These are phyloP conservation scores for Thalassoma bifasciatum DNA, from an alignment of 2,113 vertebrate species.

Conservation along the genomic window DNA sequence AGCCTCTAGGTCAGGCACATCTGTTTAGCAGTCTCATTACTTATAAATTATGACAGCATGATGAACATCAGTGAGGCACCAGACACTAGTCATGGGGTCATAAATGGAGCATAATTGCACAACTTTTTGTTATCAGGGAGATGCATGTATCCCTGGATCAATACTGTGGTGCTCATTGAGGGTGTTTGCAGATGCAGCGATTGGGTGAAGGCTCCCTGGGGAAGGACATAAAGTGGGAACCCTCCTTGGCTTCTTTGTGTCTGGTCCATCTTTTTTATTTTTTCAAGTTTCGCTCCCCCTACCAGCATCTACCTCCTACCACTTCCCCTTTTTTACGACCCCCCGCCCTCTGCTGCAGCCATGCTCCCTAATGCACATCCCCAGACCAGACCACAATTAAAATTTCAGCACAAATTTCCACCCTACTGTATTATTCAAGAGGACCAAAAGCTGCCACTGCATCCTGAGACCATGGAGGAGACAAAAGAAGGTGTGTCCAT, in stretches of 20 bases:
- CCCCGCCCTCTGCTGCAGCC: conserved; percentile 36
- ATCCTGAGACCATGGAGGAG: conserved; percentile 48
- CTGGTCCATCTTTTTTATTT: background rate
- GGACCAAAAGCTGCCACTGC: conserved; percentile 54
- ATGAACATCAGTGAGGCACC: conserved; percentile 34
- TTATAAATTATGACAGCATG: conserved; percentile 43
- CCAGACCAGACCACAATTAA: conserved; percentile 82
- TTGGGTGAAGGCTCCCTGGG: conserved; percentile 26
- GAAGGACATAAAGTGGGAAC: conserved; percentile 41
- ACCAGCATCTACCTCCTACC: background rate
- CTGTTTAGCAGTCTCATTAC: conserved; percentile 34
- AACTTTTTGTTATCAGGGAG: conserved; percentile 52
- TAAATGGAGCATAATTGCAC: conserved; percentile 71
- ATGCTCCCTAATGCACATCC: conserved; percentile 76
- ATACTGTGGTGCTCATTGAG: conserved; percentile 40
- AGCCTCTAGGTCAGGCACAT: conserved; percentile 10
- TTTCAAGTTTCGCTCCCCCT: background rate
- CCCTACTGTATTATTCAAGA: conserved; percentile 81
- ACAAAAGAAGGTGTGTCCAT: conserved; percentile 66
- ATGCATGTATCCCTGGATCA: conserved; percentile 51
- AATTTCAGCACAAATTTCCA: conserved; percentile 80
- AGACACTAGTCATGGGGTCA: conserved; percentile 39
- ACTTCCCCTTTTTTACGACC: conserved; percentile 54
- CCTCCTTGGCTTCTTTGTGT: conserved; percentile 33
- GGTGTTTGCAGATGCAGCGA: background rate